Evolutionary conservation across 2,113 vertebrate species (phyloP).

Genomic region (Tichodroma muraria): DNA sequence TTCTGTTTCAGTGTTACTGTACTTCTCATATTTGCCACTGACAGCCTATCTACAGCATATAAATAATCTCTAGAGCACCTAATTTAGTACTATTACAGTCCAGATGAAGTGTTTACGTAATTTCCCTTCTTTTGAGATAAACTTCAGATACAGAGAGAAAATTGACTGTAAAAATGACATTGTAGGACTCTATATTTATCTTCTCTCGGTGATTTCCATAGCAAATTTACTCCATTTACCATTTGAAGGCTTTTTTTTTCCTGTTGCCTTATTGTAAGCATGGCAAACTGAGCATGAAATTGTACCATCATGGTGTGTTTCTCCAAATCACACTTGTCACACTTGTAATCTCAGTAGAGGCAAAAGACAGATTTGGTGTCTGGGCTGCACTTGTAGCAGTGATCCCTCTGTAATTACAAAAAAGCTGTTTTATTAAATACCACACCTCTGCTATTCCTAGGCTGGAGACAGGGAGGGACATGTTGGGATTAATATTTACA

Average conservation of each 20-base stretch:
- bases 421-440: neutral
- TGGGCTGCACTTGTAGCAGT: neutral
- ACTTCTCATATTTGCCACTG: conserved; percentile 21
- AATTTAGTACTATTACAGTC: conserved; percentile 54
- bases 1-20: neutral
- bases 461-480: neutral
- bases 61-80: conserved; percentile 47
- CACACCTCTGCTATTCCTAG: neutral
- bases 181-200: conserved; percentile 50
- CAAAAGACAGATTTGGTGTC: conserved; percentile 14
- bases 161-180: conserved; percentile 53
- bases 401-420: neutral
- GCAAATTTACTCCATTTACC: conserved; percentile 55
- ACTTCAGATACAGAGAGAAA: conserved; percentile 52
- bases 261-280: conserved; percentile 33
- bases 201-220: conserved; percentile 50
- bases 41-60: conserved; percentile 20
- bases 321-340: conserved; percentile 57
- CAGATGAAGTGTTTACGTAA: conserved; percentile 59
- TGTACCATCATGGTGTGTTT: conserved; percentile 51
- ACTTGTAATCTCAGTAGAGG: conserved; percentile 32
- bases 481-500: neutral
- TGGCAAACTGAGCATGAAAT: conserved; percentile 62
- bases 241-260: conserved; percentile 20
- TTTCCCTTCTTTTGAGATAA: conserved; percentile 61